These are phyloP conservation scores for Lacerta viridis DNA, from an alignment of 2,797 vertebrate genomes.

Conservation along the genomic window DNA sequence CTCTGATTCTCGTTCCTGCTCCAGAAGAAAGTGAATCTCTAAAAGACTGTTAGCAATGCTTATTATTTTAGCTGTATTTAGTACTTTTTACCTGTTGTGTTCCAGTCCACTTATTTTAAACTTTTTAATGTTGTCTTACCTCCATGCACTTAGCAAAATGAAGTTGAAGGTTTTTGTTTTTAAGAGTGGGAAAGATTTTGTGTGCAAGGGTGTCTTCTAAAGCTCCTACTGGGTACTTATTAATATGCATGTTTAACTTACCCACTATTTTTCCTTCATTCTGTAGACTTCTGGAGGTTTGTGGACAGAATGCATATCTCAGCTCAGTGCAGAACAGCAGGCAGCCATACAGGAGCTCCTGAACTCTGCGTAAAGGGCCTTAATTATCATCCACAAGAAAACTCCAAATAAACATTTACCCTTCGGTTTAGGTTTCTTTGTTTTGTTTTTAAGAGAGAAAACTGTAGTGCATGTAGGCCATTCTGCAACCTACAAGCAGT, in stretches of 20 bases:
- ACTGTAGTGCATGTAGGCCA: conserved; percentile 85
- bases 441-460: conserved; percentile 86
- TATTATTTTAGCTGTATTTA: not conserved
- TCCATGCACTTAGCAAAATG: not conserved
- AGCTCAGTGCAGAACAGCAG: conserved; percentile 94
- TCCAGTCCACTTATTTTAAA: not conserved
- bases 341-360: conserved; percentile 97
- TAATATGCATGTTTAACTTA: not conserved
- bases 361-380: conserved; percentile 91
- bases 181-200: not conserved
- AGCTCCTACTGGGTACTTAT: not conserved
- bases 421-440: conserved; percentile 87
- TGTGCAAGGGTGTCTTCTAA: not conserved
- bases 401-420: conserved; percentile 87
- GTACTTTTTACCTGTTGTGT: not conserved
- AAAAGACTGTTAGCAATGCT: not conserved
- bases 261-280: conserved; percentile 40
- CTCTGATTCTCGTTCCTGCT: not conserved
- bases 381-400: conserved; percentile 79
- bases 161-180: not conserved
- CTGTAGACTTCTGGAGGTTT: conserved; percentile 91
- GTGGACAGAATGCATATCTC: conserved; percentile 95
- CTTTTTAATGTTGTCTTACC: not conserved
- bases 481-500: conserved; percentile 76
- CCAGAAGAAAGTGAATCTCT: not conserved